Evolutionary conservation across 2,113 vertebrate species (phyloP), one percentile per base, ranked within the genome.

Genomic region (Daubentonia madagascariensis): DNA sequence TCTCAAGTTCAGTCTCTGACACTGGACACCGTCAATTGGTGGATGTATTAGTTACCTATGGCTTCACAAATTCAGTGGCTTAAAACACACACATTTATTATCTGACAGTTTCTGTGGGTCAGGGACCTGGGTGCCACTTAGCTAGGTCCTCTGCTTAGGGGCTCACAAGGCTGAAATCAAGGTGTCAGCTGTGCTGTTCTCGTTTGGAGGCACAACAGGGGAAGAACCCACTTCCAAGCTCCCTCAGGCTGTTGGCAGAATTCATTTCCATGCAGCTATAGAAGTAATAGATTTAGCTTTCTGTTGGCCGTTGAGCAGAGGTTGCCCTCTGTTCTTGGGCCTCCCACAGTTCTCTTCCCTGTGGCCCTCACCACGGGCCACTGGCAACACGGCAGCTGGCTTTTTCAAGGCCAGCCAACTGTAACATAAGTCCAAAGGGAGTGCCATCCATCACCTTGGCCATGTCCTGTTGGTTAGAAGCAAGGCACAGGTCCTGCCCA

Each of bases 21-120:
- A 11, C 0, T 11, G 63, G 54, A 72, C 30, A n/a, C 5, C 45
- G n/a, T 54, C 2, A 61, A 17, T 3, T 14, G 20, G 37, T 25
- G 35, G 54, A 61, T 14, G 20, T 25, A 12, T 25, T 52, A 14
- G 22, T 45, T 78, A 76, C 35, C n/a, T 37, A 40, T 43, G 18
- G 52, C 28, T 30, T 43, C 43, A n/a, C 35, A 78, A 75, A 83
- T 3, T 2, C 3, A 50, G 57, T 18, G 13, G 68, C 84, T 87
- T 87, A 63, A 18, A 45, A 45, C 54, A n/a, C 37, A 57, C 11
- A 32, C n/a, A 40, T 28, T 76, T 61, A 18, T 43, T 22, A 63
- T 9, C n/a, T 91, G 45, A 11, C 25, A 23, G 2, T 48, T 37
- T 48, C 61, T 48, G 37, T 35, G 75, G 18, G 52, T 32, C 4